Evolutionary conservation across 2,113 vertebrate genomes (phyloP), one percentile per base, ranked within the genome.

Genomic region (Pithys albifrons): DNA sequence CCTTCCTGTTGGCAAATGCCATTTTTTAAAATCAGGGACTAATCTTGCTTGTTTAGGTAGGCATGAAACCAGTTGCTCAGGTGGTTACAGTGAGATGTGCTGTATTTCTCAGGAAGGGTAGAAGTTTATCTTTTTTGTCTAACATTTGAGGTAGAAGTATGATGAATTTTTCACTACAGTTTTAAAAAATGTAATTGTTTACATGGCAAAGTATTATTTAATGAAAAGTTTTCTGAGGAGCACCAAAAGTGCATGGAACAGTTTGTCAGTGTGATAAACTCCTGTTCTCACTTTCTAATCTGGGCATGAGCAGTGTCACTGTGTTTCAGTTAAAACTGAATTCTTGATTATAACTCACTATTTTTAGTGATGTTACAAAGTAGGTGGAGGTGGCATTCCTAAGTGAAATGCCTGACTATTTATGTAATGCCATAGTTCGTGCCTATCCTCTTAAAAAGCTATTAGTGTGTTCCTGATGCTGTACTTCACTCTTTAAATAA

Each of bases 81-180:
- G 15, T 51, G 23, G 10, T 19, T 89, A 74, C 17, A 29, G 37
- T 45, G 59, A 71, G 6, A 72, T 27, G 27, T 25, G 24, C 46
- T 5, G 0, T 33, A 20, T 64, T 62, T 49, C 5, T 29, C 2
- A 1, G 31, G 12, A 17, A 55, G 28, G 6, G 27, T 58, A 14
- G 33, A 73, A 49, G 10, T 57, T 70, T 52, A 65, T 70, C 16
- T 62, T 37, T 2, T 3, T 12, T 70, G 81, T 70, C 46, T 89
- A 20, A 61, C 9, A 23, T 25, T n/a, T 0, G 3, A 29, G n/a
- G n/a, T 48, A 77, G 45, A 52, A 69, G 7, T 22, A 33, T 64
- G 24, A 28, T 35, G 9, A 28, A 2, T 48, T 76, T 78, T 69
- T 73, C 27, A 72, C 24, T 72, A 23, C 9, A 10, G 1, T 18